A percentile compares a stretch with the other conserved stretches of the same genome.
phyloP scores from a whole-genome alignment of 2,797 vertebrate genomes.

The Acipenser ruthenus region DNA sequence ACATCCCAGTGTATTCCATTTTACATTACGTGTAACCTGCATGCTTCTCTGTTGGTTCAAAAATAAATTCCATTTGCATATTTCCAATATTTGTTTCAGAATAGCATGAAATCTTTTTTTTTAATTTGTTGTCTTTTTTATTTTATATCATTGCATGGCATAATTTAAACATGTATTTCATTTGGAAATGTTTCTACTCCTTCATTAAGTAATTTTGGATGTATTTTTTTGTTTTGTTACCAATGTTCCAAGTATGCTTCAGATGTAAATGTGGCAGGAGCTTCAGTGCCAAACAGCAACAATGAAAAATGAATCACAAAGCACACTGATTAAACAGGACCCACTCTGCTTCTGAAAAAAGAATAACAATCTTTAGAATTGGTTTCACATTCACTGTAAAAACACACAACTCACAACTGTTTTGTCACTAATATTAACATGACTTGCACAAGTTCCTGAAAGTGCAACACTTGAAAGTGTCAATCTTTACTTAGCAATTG shows the following conservation, averaged over 20 bases:
- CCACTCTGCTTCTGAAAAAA: no score
- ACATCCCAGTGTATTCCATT: conserved; percentile 14
- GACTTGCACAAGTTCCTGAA: no score
- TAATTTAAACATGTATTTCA: conserved; percentile 29
- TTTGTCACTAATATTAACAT: no score
- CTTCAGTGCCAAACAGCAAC: conserved; percentile 55
- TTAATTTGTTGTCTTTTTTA: conserved; percentile 17
- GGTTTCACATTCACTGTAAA: no score
- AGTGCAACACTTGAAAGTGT: no score
- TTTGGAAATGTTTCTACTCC: conserved; percentile 18
- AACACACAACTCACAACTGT: no score
- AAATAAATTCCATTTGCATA: conserved; percentile 10
- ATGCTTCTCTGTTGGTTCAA: conserved; percentile 21
- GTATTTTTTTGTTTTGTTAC: conserved; percentile 61
- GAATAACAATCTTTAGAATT: no score
- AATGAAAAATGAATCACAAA: neutral
- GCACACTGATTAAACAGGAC: no score
- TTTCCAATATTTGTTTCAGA: conserved; percentile 9
- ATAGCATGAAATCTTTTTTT: conserved; percentile 35
- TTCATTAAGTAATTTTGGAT: conserved; percentile 15
- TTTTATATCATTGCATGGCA: conserved; percentile 33
- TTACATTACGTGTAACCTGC: conserved; percentile 21
- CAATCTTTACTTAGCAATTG: no score
- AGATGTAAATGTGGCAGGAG: conserved; percentile 74
- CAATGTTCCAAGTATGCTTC: conserved; percentile 63